Evolutionary conservation across 2,888 invertebrate genomes (phyloP), one percentile per base, ranked within the genome.

Genomic region (Bembecia ichneumoniformis): DNA sequence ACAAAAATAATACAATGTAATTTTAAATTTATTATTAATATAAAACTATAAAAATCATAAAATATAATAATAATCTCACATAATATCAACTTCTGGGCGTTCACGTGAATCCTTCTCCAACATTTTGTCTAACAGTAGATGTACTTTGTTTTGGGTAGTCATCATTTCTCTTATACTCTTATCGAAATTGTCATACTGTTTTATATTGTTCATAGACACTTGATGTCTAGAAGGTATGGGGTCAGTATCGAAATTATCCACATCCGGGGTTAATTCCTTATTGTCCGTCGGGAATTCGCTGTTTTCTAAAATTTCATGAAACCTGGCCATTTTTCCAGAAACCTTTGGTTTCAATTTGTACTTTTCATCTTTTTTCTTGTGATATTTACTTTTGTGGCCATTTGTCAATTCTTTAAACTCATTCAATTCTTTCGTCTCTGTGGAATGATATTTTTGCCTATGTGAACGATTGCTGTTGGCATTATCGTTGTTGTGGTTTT

Each of bases 71-170:
- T 28, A 28, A 28, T 28, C 2, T 40, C 14, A 40, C n/a, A 40
- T 40, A 3, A 40, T 14, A 13, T 40, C 40, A 40, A 40, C 7
- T 11, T 44, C 44, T 28, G 28, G 9, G 11, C 15, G 15, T 15
- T 15, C 44, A 15, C 15, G 28, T 28, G 28, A 28, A 28, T 28
- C 9, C 28, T 20, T 64, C 0, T 72, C 69, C 35, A 86, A 59
- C 55, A 82, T 73, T 51, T 60, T 74, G 51, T 79, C 79, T 4
- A 86, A 55, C 72, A 86, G 81, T 40, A 74, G 76, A 13, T 80
- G 84, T 0, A 86, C 84, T 58, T 80, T 83, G 55, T 83, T 71
- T 54, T 87, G 86, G 0, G 79, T 76, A 50, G 76, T 74, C 10
- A 86, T 49, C 50, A 86, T 79, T 51, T 78, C 77, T 5, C 58